Evolutionary conservation across 2,888 invertebrate genomes (phyloP).

Genomic region (Dynastes hyllus): DNA sequence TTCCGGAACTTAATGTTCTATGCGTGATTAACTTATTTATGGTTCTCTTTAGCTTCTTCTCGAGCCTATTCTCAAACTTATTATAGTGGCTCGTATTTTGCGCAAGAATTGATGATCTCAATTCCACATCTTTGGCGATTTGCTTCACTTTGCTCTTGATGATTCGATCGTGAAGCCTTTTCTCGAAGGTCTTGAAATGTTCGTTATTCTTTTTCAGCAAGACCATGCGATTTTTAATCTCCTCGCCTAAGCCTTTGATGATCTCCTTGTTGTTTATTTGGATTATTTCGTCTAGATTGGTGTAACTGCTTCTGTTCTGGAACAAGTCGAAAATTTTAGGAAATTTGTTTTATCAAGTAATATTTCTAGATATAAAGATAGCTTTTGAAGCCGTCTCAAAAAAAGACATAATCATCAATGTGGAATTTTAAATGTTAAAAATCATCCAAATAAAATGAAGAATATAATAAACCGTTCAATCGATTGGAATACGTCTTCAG

Average conservation of each 20-base stretch:
- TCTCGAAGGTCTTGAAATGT: slow-evolving; percentile 38
- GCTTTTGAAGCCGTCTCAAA: no score
- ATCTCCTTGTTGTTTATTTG: slow-evolving; percentile 18
- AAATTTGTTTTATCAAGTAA: background rate
- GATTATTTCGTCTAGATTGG: slow-evolving; percentile 16
- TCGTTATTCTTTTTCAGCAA: slow-evolving; percentile 36
- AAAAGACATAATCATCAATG: no score
- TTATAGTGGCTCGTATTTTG: slow-evolving; percentile 35
- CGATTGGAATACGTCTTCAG: no score
- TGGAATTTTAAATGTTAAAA: no score
- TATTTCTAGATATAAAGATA: no score
- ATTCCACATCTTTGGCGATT: background rate
- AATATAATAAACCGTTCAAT: no score
- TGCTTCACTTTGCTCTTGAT: slow-evolving; percentile 22
- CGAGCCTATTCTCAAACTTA: slow-evolving; percentile 43
- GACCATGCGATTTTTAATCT: slow-evolving; percentile 34
- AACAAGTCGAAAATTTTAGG: background rate
- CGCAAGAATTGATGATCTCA: slow-evolving; percentile 8
- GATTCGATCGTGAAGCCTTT: slow-evolving; percentile 18
- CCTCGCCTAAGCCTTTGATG: slow-evolving; percentile 22
- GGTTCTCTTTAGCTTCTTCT: slow-evolving; percentile 31
- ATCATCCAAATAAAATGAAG: no score
- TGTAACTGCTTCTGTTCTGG: slow-evolving; percentile 12
- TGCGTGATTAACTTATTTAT: slow-evolving; percentile 35
- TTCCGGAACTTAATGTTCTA: slow-evolving; percentile 24